Evolutionary conservation across 1,140 invertebrate genomes (phyloP).

Genomic region (Dendroctonus ponderosae): DNA sequence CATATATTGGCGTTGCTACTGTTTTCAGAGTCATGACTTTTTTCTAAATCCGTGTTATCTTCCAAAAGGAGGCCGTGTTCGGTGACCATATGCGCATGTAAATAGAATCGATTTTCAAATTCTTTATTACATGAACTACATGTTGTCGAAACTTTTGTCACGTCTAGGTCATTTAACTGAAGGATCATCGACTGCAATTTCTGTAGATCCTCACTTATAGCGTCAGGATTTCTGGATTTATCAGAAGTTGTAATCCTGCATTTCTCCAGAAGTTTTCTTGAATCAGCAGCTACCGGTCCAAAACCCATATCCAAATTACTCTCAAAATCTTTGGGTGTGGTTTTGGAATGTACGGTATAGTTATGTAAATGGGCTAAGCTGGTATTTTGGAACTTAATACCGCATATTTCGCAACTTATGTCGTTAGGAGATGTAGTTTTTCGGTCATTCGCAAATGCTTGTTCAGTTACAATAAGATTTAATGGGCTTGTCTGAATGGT

Average conservation of each 20-base stretch:
- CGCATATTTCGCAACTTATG: constrained; percentile 48
- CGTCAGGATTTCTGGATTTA: constrained; percentile 51
- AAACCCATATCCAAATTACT: constrained; percentile 22
- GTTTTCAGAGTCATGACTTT: constrained; percentile 45
- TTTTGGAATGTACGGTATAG: constrained; percentile 49
- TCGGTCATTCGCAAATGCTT: constrained; percentile 40
- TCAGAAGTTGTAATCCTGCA: constrained; percentile 33
- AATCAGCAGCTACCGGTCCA: constrained; percentile 44
- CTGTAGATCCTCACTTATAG: constrained; percentile 75
- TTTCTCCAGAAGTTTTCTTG: constrained; percentile 46
- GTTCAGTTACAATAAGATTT: constrained; percentile 62
- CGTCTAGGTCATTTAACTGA: constrained; percentile 77
- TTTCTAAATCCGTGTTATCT: constrained; percentile 43
- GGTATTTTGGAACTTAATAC: constrained; percentile 52
- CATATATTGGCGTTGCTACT: constrained; percentile 51
- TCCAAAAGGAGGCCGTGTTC: constrained; percentile 57
- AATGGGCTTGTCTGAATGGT: constrained; percentile 62
- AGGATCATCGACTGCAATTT: constrained; percentile 90
- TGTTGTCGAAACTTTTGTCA: constrained; percentile 56
- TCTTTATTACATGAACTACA: constrained; percentile 63
- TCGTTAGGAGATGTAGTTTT: constrained; percentile 51
- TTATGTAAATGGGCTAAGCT: constrained; percentile 53
- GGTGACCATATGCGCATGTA: constrained; percentile 61
- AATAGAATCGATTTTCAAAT: constrained; percentile 58
- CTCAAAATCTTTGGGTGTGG: constrained; percentile 32